Conservation (phyloP, 1,140 invertebrate species). For the Venturia canescens region DNA sequence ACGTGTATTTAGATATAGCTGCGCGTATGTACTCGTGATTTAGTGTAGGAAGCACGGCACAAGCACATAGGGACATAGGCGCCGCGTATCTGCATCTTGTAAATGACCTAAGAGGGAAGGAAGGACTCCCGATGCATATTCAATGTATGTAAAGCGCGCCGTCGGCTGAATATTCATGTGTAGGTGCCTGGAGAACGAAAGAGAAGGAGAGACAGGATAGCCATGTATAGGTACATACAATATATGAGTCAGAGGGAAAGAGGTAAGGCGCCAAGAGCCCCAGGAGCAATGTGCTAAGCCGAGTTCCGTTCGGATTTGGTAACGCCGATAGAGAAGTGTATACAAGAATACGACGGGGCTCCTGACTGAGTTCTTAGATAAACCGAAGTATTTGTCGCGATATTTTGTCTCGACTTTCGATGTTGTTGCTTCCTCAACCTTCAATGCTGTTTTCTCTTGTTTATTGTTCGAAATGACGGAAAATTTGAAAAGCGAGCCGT, state of each 20-base stretch:
- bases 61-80: slow-evolving; percentile 16
- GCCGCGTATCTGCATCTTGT: slow-evolving; percentile 72
- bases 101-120: slow-evolving; percentile 75
- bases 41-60: slow-evolving; percentile 32
- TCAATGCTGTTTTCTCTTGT: too few relatives aligned
- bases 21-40: slow-evolving; percentile 50
- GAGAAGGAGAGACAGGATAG: slow-evolving; percentile 48
- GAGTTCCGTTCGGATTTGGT: not conserved
- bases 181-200: slow-evolving; percentile 71
- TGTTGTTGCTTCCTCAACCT: too few relatives aligned
- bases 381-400: too few relatives aligned
- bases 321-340: not conserved
- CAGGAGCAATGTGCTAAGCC: slow-evolving; percentile 42
- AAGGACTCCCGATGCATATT: slow-evolving; percentile 74
- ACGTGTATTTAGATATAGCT: not conserved
- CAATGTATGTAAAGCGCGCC: slow-evolving; percentile 73
- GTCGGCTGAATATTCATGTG: slow-evolving; percentile 73
- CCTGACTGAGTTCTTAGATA: too few relatives aligned
- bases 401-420: too few relatives aligned
- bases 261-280: slow-evolving; percentile 14
- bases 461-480: too few relatives aligned
- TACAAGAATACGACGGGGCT: too few relatives aligned
- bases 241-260: not conserved
- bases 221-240: not conserved
- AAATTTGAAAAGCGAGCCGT: too few relatives aligned